Evolutionary conservation across 2,888 invertebrate species (phyloP).

Genomic region (Koerneria pararmatus): DNA sequence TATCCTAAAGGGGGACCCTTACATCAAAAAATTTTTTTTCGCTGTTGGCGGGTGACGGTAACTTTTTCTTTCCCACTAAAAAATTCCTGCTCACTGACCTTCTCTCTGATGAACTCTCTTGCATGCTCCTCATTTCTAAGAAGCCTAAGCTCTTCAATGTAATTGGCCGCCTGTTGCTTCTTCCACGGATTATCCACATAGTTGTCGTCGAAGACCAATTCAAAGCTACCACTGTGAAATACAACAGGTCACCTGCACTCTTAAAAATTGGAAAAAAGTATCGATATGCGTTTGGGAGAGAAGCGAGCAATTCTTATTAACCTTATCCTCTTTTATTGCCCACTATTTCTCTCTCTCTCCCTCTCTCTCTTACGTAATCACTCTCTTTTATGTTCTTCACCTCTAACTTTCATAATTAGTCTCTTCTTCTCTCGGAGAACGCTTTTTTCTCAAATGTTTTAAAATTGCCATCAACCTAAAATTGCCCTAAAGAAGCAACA

Average conservation of each 20-base stretch:
- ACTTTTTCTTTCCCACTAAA: no score
- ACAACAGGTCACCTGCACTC: not conserved
- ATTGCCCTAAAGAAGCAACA: no score
- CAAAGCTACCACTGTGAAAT: not conserved
- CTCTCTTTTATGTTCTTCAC: not conserved
- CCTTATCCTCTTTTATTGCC: slow-evolving; percentile 9
- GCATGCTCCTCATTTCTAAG: slow-evolving; percentile 1
- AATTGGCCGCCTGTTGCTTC: slow-evolving; percentile 7
- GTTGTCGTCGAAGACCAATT: not conserved
- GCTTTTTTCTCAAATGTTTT: not conserved
- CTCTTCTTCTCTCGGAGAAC: not conserved
- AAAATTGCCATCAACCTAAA: no score
- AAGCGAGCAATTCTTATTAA: not conserved
- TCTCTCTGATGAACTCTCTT: not conserved
- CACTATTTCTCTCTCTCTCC: slow-evolving; percentile 2
- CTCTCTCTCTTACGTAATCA: not conserved
- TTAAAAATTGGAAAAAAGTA: not conserved
- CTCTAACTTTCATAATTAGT: not conserved
- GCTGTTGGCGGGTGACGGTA: not conserved
- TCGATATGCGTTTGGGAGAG: not conserved
- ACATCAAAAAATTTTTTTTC: not conserved
- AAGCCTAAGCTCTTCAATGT: slow-evolving; percentile 4
- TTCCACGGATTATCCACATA: slow-evolving; percentile 15
- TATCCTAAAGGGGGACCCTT: no score
- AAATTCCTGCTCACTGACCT: no score